Evolutionary conservation across 1,140 invertebrate genomes (phyloP).

Genomic region (Octopus bimaculoides): DNA sequence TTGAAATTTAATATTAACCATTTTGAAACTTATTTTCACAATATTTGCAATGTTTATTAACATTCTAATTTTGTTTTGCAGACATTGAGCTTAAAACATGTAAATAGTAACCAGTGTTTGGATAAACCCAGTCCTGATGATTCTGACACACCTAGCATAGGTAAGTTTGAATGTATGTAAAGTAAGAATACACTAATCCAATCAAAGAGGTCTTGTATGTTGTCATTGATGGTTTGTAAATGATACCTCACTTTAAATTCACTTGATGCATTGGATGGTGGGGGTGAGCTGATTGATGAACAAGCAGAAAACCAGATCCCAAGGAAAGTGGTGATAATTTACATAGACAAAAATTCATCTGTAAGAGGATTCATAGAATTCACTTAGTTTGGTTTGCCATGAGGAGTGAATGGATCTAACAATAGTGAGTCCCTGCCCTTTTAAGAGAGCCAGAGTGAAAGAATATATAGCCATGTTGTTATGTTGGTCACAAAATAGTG

Average conservation of each 20-base stretch:
- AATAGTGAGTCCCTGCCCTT: no score
- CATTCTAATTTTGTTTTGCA: constrained; percentile 28
- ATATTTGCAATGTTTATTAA: constrained; percentile 8
- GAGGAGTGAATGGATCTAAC: no score
- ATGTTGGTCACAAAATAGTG: no score
- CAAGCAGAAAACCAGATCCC: background rate
- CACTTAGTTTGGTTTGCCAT: no score
- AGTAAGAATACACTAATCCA: background rate
- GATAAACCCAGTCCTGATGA: constrained; percentile 40
- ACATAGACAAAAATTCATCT: no score
- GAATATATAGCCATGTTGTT: no score
- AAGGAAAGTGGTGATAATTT: no score
- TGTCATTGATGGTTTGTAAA: background rate
- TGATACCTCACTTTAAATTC: background rate
- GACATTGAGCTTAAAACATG: constrained; percentile 45
- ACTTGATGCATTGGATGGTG: background rate
- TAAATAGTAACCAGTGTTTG: constrained; percentile 53
- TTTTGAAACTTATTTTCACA: constrained; percentile 16
- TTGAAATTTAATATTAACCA: constrained; percentile 8
- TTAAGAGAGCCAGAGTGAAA: no score
- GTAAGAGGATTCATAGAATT: no score
- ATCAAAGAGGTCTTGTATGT: background rate
- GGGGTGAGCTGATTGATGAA: background rate
- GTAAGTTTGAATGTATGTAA: constrained; percentile 21
- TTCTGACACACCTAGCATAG: constrained; percentile 46